These are phyloP conservation scores for Melanotaenia duboulayi DNA, from an alignment of 2,113 vertebrate genomes.

Conservation along the genomic window DNA sequence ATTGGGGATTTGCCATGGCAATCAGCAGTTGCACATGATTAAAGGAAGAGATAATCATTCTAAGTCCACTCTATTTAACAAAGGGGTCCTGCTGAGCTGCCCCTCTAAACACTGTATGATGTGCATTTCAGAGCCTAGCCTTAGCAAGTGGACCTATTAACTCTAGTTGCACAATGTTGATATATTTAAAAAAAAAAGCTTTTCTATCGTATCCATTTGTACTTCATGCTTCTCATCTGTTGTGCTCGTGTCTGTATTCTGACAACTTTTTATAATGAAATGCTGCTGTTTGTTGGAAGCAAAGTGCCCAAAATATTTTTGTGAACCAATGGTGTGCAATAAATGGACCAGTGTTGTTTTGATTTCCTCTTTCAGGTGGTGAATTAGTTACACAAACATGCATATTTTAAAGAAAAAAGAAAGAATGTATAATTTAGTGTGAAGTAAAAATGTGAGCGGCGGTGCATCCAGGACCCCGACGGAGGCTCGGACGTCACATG, in stretches of 20 bases:
- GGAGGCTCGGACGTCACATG: conserved; percentile 28
- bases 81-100: conserved; percentile 52
- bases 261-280: conserved; percentile 75
- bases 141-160: conserved; percentile 77
- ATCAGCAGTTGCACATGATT: conserved; percentile 75
- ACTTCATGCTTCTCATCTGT: conserved; percentile 61
- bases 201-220: conserved; percentile 69
- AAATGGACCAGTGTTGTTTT: conserved; percentile 76
- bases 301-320: conserved; percentile 82
- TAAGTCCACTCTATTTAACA: conserved; percentile 61
- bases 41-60: conserved; percentile 74
- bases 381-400: conserved; percentile 25
- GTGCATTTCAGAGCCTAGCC: conserved; percentile 74
- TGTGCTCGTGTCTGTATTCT: conserved; percentile 60
- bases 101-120: conserved; percentile 74
- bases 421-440: conserved; percentile 72
- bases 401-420: conserved; percentile 12
- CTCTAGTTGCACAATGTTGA: conserved; percentile 76
- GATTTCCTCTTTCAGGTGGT: conserved; percentile 56
- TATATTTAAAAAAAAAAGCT: conserved; percentile 25
- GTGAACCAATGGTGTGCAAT: conserved; percentile 81
- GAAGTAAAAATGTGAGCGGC: conserved; percentile 67
- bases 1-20: conserved; percentile 73
- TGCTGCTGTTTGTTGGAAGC: conserved; percentile 81
- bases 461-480: conserved; percentile 42